A percentile compares a stretch with the other conserved stretches of the same genome.
These are phyloP conservation scores for Miichthys miiuy DNA, from an alignment of 2,797 vertebrate species.

Conservation along the genomic window DNA sequence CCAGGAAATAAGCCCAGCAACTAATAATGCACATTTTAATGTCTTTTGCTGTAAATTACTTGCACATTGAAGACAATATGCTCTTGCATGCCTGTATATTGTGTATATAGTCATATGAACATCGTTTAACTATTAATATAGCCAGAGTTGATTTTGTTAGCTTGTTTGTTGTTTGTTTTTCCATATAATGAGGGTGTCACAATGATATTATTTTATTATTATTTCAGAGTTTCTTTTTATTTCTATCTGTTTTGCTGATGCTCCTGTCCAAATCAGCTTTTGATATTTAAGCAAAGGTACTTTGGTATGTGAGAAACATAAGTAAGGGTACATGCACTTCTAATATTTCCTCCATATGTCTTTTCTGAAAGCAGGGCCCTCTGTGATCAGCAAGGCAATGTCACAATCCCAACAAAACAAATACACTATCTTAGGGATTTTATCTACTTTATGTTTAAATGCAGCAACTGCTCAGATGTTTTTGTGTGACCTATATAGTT, in stretches of 20 bases:
- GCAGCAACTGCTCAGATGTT: constrained; percentile 9
- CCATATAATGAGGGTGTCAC: background rate
- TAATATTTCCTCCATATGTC: background rate
- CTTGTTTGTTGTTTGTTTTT: background rate
- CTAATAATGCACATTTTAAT: background rate
- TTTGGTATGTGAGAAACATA: background rate
- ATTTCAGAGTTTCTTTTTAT: background rate
- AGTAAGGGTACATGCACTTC: no score
- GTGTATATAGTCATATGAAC: background rate
- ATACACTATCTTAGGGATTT: background rate
- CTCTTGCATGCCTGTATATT: background rate
- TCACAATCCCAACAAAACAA: background rate
- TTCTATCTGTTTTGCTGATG: background rate
- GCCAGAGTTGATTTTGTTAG: background rate
- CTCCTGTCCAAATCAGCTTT: background rate
- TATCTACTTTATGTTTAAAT: background rate
- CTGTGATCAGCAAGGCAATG: background rate
- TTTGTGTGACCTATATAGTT: background rate
- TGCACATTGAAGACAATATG: constrained; percentile 13
- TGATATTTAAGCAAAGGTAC: background rate
- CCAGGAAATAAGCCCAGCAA: constrained; percentile 9
- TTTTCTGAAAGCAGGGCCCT: background rate
- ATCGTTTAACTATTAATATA: background rate
- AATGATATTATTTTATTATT: background rate
- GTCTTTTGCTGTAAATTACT: constrained; percentile 13